phyloP scores from a whole-genome alignment of 2,113 vertebrate genomes.

The Saccopteryx leptura region DNA sequence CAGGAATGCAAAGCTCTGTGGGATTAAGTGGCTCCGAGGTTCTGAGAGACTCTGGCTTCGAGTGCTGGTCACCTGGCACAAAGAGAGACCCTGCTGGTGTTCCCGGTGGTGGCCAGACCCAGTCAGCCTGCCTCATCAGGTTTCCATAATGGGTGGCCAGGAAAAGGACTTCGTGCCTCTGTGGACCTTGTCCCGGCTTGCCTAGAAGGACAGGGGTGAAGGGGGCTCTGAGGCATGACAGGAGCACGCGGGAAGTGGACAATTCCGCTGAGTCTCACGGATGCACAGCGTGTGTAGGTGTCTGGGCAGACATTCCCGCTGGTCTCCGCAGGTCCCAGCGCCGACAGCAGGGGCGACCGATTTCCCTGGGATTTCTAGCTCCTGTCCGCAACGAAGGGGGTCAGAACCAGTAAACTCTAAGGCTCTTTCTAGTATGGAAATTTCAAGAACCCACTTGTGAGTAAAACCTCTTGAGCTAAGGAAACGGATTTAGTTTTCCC shows the following conservation, averaged over 20 bases:
- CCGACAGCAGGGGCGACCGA: fast-evolving
- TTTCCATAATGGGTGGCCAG: neutral
- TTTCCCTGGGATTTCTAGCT: neutral
- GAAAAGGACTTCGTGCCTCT: neutral
- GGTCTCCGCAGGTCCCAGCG: fast-evolving
- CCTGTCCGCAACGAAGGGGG: neutral
- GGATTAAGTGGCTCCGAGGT: conserved; percentile 75
- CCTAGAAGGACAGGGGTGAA: conserved; percentile 2
- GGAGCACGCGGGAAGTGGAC: neutral
- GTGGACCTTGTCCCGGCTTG: neutral
- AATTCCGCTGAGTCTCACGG: neutral
- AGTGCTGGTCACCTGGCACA: neutral
- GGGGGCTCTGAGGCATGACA: neutral
- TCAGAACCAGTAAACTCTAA: neutral
- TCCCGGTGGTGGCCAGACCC: neutral
- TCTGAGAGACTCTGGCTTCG: conserved; percentile 53
- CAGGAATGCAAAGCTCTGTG: conserved; percentile 67
- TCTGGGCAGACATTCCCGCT: fast-evolving
- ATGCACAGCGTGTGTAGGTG: neutral
- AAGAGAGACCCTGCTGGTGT: neutral
- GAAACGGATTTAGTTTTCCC: neutral
- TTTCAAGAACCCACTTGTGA: conserved; percentile 8
- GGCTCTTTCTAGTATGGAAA: neutral
- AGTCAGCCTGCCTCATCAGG: conserved; percentile 15
- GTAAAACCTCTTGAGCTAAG: neutral